phyloP scores from a whole-genome alignment of 1,140 invertebrate species.

The Brachionus angularis region DNA sequence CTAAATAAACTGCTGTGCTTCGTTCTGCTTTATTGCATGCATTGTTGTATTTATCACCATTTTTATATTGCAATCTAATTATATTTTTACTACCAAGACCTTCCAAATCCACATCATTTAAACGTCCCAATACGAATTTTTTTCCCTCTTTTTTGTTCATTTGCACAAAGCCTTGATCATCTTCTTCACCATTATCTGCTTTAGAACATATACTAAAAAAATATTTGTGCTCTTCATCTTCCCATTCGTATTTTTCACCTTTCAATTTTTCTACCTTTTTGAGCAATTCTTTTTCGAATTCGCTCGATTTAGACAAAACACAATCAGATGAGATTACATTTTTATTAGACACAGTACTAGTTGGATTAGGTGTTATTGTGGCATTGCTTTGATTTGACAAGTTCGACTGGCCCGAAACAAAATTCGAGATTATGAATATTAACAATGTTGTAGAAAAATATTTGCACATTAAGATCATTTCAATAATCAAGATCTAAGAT shows the following conservation, averaged over 20 bases:
- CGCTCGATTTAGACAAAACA: constrained; percentile 5
- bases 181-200: background rate
- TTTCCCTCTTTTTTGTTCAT: background rate
- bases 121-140: background rate
- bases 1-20: constrained; percentile 24
- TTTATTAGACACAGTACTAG: background rate
- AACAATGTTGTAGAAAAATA: too few relatives aligned
- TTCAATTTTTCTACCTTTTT: background rate
- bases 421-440: too few relatives aligned
- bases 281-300: background rate
- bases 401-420: too few relatives aligned
- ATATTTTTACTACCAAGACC: background rate
- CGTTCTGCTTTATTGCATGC: constrained; percentile 7
- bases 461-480: background rate
- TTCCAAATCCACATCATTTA: constrained; percentile 33
- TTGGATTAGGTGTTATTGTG: background rate
- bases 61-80: constrained; percentile 7
- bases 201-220: constrained; percentile 15
- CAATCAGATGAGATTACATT: background rate
- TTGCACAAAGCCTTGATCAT: constrained; percentile 3
- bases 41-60: constrained; percentile 23
- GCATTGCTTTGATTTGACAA: background rate
- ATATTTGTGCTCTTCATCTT: constrained; percentile 23
- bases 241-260: background rate
- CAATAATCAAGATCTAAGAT: background rate